Evolutionary conservation across 2,113 vertebrate genomes (phyloP).

Genomic region (Tupaia chinensis): DNA sequence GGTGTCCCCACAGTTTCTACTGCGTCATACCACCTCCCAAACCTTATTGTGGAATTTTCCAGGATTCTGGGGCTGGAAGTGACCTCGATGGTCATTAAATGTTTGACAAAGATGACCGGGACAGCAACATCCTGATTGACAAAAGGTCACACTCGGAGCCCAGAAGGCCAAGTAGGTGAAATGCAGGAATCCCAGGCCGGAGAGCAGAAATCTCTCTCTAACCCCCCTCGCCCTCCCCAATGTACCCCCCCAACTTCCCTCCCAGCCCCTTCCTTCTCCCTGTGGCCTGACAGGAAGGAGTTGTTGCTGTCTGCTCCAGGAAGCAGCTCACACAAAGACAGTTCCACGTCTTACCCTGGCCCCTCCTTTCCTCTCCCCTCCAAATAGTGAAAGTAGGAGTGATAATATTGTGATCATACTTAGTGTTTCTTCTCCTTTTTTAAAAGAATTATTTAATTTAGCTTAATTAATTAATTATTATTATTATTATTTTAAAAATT

Average conservation of each 20-base stretch:
- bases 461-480: too few species aligned
- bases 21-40: neutral
- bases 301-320: conserved; percentile 42
- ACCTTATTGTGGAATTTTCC: conserved; percentile 66
- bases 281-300: conserved; percentile 18
- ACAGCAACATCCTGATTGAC: conserved; percentile 59
- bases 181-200: conserved; percentile 37
- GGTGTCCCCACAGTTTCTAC: neutral
- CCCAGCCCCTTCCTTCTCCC: conserved; percentile 22
- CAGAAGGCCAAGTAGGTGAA: conserved; percentile 55
- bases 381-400: conserved; percentile 58
- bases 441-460: too few species aligned
- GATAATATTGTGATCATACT: neutral
- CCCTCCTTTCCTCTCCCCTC: neutral
- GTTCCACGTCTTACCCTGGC: conserved; percentile 27
- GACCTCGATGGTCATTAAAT: neutral
- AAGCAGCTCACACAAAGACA: conserved; percentile 50
- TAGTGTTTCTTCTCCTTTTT: too few species aligned
- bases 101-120: conserved; percentile 49
- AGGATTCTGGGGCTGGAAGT: conserved; percentile 46
- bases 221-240: neutral
- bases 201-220: neutral
- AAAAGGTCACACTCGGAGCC: conserved; percentile 1
- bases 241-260: neutral
- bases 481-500: too few species aligned